phyloP scores from a whole-genome alignment of 2,888 invertebrate genomes.

The Glaucopsyche alexis region DNA sequence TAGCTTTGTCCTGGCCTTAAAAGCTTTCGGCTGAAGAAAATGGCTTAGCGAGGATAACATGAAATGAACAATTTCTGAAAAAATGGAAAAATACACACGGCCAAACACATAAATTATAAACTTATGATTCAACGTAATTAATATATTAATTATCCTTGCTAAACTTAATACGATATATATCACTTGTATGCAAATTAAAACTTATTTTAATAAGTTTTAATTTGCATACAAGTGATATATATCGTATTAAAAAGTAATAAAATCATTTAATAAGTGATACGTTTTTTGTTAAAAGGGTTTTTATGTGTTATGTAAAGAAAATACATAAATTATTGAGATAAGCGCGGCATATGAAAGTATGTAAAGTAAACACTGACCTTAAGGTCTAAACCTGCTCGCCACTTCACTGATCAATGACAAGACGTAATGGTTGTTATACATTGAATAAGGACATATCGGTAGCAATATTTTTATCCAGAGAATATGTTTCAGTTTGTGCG shows the following conservation, averaged over 20 bases:
- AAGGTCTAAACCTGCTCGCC: slow-evolving; percentile 17
- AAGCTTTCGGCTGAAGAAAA: not conserved
- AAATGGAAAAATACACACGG: slow-evolving; percentile 4
- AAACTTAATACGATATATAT: not conserved
- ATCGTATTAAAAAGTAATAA: not conserved
- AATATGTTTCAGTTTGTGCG: no score
- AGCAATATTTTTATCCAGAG: not conserved
- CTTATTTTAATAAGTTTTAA: slow-evolving; percentile 1
- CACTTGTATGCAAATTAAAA: not conserved
- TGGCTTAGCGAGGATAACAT: not conserved
- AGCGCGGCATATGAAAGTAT: slow-evolving; percentile 9
- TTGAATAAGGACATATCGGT: not conserved
- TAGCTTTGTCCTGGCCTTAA: not conserved
- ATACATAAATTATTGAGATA: slow-evolving; percentile 12
- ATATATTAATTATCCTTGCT: not conserved
- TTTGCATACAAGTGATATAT: not conserved
- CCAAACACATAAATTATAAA: not conserved
- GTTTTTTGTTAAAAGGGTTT: not conserved
- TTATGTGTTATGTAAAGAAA: not conserved
- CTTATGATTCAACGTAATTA: slow-evolving; percentile 10
- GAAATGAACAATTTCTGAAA: not conserved
- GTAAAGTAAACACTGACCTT: slow-evolving; percentile 18
- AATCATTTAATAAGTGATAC: not conserved
- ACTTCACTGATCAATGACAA: slow-evolving; percentile 17
- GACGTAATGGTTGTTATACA: slow-evolving; percentile 3